Base-by-base conservation (phyloP, 1,140 invertebrate genomes). In the Chironomus tepperi region DNA sequence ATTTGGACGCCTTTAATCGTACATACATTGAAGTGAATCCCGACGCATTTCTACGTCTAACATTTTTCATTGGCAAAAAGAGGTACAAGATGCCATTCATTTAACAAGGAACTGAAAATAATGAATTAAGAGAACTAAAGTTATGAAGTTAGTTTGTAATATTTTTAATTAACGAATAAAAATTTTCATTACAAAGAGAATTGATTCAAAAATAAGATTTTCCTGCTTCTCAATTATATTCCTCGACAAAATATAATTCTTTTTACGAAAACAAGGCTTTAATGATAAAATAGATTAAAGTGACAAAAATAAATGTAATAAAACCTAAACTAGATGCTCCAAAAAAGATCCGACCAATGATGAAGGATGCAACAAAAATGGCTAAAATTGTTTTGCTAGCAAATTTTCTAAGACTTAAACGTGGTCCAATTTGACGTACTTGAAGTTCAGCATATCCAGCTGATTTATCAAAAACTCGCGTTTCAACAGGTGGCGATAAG, bases 401-500 rank as follows among this genome's bases (percentile, higher is more conserved):
- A 34, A 90, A 79, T 47, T 83, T 79, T 65, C 92, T 84, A 16
- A 93, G 80, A 81, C 87, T 89, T n/a, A 93, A 64, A 75, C 91
- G 83, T 1, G 92, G 88, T 9, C 87, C 88, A 21, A 90, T 77
- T 18, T 85, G 77, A 75, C 84, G 80, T 77, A 86, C 81, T 3
- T 82, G 81, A 7, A 85, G 78, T 19, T 84, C 81, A 3, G 84
- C 84, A 74, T 85, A 84, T 34, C 87, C 85, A 73, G 81, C 78
- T 42, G 75, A 75, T 76, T 88, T 91, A 79, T 83, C 87, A 78
- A 84, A 89, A 79, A 81, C 84, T 76, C 80, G 84, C 12, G 88
- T 83, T 7, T 83, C 85, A 15, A 86, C 85, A 15, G 91, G 90
- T 15, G 88, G 84, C 8, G 82, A 81, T 0, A 93, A 77, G 7